Evolutionary conservation across 2,797 vertebrate genomes (phyloP).

Genomic region (Podarcis lilfordi): DNA sequence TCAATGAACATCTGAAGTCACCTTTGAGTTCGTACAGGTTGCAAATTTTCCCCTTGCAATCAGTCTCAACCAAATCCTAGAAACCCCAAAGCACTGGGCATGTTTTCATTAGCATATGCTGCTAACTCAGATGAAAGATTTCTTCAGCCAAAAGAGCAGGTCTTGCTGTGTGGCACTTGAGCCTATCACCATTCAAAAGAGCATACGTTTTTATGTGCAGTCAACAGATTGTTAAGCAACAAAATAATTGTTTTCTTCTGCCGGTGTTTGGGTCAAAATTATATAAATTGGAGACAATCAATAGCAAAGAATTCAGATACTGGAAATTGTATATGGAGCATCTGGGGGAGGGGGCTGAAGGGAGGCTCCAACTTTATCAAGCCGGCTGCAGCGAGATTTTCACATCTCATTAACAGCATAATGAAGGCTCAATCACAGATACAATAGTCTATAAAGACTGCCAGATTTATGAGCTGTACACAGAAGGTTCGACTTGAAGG

Average conservation of each 20-base stretch:
- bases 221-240: conserved; percentile 36
- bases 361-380: conserved; percentile 45
- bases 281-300: conserved; percentile 36
- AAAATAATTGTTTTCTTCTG: conserved; percentile 43
- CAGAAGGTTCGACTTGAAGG: conserved; percentile 35
- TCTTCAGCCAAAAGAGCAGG: background rate
- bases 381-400: conserved; percentile 62
- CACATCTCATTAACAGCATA: conserved; percentile 68
- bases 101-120: background rate
- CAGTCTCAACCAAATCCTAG: background rate
- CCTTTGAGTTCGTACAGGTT: background rate
- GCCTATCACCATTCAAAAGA: background rate
- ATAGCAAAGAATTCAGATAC: conserved; percentile 53
- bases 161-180: background rate
- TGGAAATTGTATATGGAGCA: conserved; percentile 44
- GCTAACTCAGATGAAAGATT: conserved; percentile 51
- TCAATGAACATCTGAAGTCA: background rate
- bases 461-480: conserved; percentile 41
- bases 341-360: background rate
- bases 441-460: conserved; percentile 41
- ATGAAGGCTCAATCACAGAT: conserved; percentile 67
- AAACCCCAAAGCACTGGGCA: background rate
- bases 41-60: background rate
- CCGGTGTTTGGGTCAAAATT: too few species aligned
- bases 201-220: background rate